A percentile compares a stretch with the other conserved stretches of the same genome.
Evolutionary conservation across 2,113 vertebrate species (phyloP).

Genomic region (Eulemur macaco): DNA sequence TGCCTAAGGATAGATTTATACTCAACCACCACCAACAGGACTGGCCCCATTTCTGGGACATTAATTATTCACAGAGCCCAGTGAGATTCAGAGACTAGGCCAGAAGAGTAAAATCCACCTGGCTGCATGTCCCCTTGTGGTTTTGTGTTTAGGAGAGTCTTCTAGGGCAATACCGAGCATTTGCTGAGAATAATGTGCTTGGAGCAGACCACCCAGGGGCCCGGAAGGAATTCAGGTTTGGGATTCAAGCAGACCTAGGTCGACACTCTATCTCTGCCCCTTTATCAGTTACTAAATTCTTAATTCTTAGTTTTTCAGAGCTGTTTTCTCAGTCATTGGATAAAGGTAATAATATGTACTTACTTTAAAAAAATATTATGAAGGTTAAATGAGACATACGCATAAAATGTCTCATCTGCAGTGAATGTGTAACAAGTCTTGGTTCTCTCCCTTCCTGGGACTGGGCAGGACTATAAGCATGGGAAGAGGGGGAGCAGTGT

Average conservation of each 20-base stretch:
- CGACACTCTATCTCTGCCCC: neutral
- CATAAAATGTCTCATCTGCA: rapidly evolving
- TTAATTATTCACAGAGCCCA: constrained; percentile 30
- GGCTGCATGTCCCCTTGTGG: neutral
- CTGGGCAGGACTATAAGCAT: neutral
- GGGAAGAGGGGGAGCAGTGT: neutral
- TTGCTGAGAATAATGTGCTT: neutral
- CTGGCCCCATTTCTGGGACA: neutral
- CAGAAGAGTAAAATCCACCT: neutral
- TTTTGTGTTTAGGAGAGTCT: neutral
- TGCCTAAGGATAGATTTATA: neutral
- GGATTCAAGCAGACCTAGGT: neutral
- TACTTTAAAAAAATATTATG: neutral
- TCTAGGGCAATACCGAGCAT: neutral
- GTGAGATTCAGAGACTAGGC: neutral
- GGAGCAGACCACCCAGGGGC: too few relatives aligned
- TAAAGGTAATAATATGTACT: neutral
- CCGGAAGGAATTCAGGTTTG: neutral
- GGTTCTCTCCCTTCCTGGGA: neutral
- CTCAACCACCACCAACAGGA: neutral
- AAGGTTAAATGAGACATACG: neutral
- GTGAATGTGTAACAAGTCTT: neutral
- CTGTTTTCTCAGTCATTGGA: neutral
- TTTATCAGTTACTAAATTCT: neutral
- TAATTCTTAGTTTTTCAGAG: neutral